phyloP scores from a whole-genome alignment of 2,113 vertebrate genomes.

The Patagioenas fasciata region DNA sequence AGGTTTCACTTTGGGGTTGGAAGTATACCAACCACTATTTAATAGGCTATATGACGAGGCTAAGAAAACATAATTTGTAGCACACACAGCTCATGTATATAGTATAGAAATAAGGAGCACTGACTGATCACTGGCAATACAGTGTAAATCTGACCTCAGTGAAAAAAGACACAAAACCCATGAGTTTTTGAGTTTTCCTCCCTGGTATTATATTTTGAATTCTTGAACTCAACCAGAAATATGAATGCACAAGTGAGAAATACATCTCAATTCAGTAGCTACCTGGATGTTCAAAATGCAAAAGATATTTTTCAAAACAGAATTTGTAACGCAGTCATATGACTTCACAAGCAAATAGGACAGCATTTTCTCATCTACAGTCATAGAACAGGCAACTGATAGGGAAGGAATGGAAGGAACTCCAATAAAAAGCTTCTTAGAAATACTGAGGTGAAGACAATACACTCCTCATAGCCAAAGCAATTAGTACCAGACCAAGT shows the following conservation, averaged over 20 bases:
- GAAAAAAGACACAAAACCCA: constrained; percentile 76
- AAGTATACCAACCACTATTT: constrained; percentile 76
- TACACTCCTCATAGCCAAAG: background rate
- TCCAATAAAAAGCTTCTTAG: background rate
- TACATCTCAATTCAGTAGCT: constrained; percentile 69
- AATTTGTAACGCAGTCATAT: constrained; percentile 32
- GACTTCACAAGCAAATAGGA: background rate
- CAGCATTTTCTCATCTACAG: background rate
- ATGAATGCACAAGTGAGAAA: constrained; percentile 74
- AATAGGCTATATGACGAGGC: constrained; percentile 75
- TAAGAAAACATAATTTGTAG: constrained; percentile 80
- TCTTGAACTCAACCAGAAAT: constrained; percentile 71
- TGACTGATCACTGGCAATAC: constrained; percentile 75
- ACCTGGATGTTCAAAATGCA: constrained; percentile 69
- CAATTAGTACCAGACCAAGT: constrained; percentile 13
- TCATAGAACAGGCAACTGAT: background rate
- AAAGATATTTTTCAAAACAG: constrained; percentile 31
- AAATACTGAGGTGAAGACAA: background rate
- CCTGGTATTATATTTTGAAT: constrained; percentile 78
- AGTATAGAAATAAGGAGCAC: constrained; percentile 69
- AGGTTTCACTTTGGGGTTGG: constrained; percentile 74
- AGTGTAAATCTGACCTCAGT: constrained; percentile 56
- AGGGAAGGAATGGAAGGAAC: background rate
- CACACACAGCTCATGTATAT: constrained; percentile 74
- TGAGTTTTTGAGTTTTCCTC: constrained; percentile 75